A percentile compares a stretch with the other conserved stretches of the same genome.
Conservation (phyloP, 2,113 vertebrate genomes). For the Eupsittula cactorum region DNA sequence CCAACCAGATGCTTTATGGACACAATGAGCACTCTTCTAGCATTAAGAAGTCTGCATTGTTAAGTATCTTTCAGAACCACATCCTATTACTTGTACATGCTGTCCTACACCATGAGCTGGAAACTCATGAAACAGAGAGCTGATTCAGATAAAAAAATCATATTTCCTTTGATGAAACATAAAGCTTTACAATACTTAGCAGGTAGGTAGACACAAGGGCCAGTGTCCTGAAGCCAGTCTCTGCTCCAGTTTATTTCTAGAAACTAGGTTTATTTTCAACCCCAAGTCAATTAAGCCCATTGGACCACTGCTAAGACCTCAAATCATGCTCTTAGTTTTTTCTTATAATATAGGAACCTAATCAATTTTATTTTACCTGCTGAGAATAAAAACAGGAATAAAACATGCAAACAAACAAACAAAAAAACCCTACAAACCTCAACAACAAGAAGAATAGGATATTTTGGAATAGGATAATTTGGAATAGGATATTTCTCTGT, state of each 20-base stretch:
- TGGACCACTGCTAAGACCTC: background rate
- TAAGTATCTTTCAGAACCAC: slow-evolving; percentile 11
- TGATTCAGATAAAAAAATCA: background rate
- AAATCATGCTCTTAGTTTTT: background rate
- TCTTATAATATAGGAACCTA: background rate
- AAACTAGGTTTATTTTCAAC: background rate
- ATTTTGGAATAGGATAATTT: background rate
- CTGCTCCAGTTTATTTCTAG: background rate
- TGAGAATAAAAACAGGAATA: background rate
- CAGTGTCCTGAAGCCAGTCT: background rate
- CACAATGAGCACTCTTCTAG: background rate
- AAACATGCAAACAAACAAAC: background rate
- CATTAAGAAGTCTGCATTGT: background rate
- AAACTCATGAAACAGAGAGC: background rate
- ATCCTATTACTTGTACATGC: background rate
- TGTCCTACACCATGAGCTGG: background rate
- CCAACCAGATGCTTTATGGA: background rate
- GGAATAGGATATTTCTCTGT: background rate
- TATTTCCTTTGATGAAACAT: background rate
- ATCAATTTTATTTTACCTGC: background rate
- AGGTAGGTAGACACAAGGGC: background rate
- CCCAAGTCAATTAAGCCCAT: background rate
- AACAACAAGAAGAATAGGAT: background rate
- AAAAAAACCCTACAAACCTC: background rate
- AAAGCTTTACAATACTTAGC: background rate